These are phyloP conservation scores for Periophthalmus modestus DNA, from an alignment of 2,113 vertebrate species.

Conservation along the genomic window DNA sequence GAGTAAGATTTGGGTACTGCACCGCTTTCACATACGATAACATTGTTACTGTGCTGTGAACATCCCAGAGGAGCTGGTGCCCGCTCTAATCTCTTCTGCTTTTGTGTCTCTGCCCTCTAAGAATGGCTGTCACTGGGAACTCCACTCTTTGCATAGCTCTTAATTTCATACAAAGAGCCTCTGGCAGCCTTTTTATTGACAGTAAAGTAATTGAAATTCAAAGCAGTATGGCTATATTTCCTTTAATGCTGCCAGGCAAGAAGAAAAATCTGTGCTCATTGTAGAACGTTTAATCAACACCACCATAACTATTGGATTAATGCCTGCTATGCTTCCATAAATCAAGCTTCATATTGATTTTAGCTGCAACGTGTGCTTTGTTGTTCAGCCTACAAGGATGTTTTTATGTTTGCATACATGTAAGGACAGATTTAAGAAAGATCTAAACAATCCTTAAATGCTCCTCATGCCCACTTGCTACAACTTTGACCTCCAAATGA, in stretches of 20 bases:
- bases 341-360: background rate
- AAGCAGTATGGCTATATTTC: constrained; percentile 1
- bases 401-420: constrained; percentile 11
- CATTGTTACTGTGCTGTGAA: constrained; percentile 28
- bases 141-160: constrained; percentile 9
- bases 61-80: constrained; percentile 23
- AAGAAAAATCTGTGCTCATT: constrained; percentile 21
- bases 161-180: background rate
- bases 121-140: constrained; percentile 15
- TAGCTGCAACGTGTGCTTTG: constrained; percentile 10
- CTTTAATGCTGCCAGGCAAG: constrained; percentile 23
- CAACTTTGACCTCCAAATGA: constrained; percentile 29
- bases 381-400: constrained; percentile 8
- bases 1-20: background rate
- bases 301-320: constrained; percentile 20
- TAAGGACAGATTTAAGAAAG: constrained; percentile 2
- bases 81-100: constrained; percentile 26
- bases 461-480: constrained; percentile 20
- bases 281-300: constrained; percentile 19
- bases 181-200: constrained; percentile 8
- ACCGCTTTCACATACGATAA: constrained; percentile 29
- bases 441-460: constrained; percentile 18
- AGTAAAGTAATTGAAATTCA: constrained; percentile 9
- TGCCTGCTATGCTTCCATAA: background rate
- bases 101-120: constrained; percentile 23